These are phyloP conservation scores for Tenualosa ilisha DNA, from an alignment of 2,797 vertebrate species.

Conservation along the genomic window DNA sequence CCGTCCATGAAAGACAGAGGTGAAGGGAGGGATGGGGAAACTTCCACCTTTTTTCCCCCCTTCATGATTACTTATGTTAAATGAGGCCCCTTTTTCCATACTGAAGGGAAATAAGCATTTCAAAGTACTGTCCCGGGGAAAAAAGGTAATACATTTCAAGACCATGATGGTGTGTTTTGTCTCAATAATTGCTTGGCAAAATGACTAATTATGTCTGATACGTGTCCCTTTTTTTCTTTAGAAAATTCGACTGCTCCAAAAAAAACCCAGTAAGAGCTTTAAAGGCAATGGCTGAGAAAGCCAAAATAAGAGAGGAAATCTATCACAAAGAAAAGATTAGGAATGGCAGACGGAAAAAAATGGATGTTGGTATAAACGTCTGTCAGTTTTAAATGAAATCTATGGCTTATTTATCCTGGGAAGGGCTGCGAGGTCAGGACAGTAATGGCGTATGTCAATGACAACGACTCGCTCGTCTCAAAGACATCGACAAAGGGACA, in stretches of 20 bases:
- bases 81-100: conserved; percentile 1
- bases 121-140: not conserved
- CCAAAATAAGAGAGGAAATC: conserved; percentile 2
- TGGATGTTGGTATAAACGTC: conserved; percentile 53
- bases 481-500: conserved; percentile 82
- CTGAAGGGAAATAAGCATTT: not conserved
- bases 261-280: not conserved
- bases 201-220: conserved; percentile 18
- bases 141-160: not conserved
- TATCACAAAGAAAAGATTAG: conserved; percentile 15
- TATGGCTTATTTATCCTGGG: conserved; percentile 75
- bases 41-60: conserved; percentile 43
- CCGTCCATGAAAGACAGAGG: conserved; percentile 40
- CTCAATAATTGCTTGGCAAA: not conserved
- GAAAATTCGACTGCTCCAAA: not conserved
- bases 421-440: conserved; percentile 79
- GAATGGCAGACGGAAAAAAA: conserved; percentile 4
- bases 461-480: conserved; percentile 79
- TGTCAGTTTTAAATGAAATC: conserved; percentile 73
- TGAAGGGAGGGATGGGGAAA: not conserved
- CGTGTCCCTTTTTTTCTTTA: not conserved
- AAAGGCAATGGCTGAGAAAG: conserved; percentile 7
- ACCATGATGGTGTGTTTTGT: conserved; percentile 17
- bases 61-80: not conserved
- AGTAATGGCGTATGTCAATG: conserved; percentile 81